Percentiles rank a stretch among this genome's conserved stretches.
Conservation (phyloP, 1,140 invertebrate species). For the Drosophila ficusphila region DNA sequence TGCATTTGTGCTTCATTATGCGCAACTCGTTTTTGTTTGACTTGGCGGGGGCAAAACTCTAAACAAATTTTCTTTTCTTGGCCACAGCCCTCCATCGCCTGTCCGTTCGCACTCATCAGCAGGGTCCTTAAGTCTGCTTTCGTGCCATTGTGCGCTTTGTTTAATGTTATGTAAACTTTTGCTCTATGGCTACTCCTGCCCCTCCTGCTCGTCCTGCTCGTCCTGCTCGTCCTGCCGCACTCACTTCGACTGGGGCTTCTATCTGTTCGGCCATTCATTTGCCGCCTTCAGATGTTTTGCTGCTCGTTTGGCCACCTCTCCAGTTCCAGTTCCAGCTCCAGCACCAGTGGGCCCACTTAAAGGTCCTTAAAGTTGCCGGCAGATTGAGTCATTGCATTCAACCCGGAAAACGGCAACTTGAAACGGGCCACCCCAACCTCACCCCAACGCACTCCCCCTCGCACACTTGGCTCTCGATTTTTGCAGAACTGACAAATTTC, state of each 20-base stretch:
- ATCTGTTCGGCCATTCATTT: slow-evolving; percentile 80
- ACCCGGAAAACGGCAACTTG: background rate
- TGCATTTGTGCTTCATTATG: slow-evolving; percentile 79
- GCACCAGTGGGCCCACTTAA: background rate
- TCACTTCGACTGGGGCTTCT: slow-evolving; percentile 63
- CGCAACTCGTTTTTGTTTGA: slow-evolving; percentile 78
- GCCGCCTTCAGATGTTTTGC: slow-evolving; percentile 29
- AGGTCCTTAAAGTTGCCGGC: slow-evolving; percentile 54
- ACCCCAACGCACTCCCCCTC: slow-evolving; percentile 7
- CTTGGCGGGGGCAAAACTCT: slow-evolving; percentile 68
- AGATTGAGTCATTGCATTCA: slow-evolving; percentile 43
- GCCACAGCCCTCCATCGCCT: slow-evolving; percentile 39
- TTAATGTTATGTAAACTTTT: slow-evolving; percentile 83
- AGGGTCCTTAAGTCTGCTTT: slow-evolving; percentile 53
- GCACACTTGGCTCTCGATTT: slow-evolving; percentile 39
- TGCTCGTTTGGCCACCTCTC: slow-evolving; percentile 29
- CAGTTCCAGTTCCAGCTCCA: background rate
- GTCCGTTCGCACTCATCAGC: slow-evolving; percentile 70
- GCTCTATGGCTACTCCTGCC: slow-evolving; percentile 43
- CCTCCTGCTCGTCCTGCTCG: no score
- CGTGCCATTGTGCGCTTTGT: slow-evolving; percentile 77
- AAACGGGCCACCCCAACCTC: background rate
- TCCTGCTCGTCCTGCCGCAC: slow-evolving; percentile 25
- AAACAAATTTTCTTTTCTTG: slow-evolving; percentile 73
- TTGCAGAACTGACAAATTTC: slow-evolving; percentile 73